Evolutionary conservation across 2,113 vertebrate genomes (phyloP), one percentile per base, ranked within the genome.

Genomic region (Catharus bicknelli): DNA sequence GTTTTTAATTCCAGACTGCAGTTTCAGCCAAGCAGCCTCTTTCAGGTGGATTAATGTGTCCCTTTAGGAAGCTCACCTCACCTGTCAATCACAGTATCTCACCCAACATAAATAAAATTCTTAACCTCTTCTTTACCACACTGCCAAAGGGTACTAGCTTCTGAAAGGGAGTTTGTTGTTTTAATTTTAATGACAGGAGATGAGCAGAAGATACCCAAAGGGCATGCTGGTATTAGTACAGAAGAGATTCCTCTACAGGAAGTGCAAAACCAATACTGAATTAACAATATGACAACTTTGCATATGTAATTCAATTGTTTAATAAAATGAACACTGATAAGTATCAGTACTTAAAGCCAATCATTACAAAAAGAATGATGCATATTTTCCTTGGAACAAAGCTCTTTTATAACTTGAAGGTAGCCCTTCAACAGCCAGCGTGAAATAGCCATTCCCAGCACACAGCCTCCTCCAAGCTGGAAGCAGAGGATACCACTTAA

Each of bases 1-100:
- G 80, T 90, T 95, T 93, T 83, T 83, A 85, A 95, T 90, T 94
- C 70, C 38, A 66, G 90, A 23, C 45, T 80, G 63, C 70, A 80
- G 38, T 75, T 95, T 81, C 73, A 93, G 84, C 93, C 84, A 92
- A 86, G 77, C n/a, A 93, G 50, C 19, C 7, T 36, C n/a, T n/a
- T 95, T 85, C 85, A 68, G 2, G 13, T 62, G 54, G 89, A 92
- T 90, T 94, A 78, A 78, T 73, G 70, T 18, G 54, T 63, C 74
- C 61, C 83, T 87, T 90, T 53, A 93, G 89, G 86, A 89, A 77
- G 42, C 64, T 90, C 75, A 88, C 61, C 74, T 94, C 47, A 53
- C 43, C 61, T 90, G 63, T 62, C 92, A 75, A 32, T 93, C 74
- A 90, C 48, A 84, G 22, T 13, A 55, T 72, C 87, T 85, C 72